These are phyloP conservation scores for Chrysolophus pictus DNA, from an alignment of 2,797 vertebrate species.

Conservation along the genomic window DNA sequence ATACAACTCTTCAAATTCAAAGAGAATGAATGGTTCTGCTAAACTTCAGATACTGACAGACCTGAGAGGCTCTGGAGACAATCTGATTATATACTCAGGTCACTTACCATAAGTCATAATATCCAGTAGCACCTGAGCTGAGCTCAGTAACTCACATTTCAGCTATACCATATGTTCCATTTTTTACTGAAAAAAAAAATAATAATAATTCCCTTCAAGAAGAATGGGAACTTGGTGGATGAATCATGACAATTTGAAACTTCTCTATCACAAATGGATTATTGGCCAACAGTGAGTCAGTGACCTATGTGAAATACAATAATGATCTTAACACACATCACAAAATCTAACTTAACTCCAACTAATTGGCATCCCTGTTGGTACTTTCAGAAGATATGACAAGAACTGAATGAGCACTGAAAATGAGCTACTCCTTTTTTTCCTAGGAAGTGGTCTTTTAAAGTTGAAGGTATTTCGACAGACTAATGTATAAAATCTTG, in stretches of 20 bases:
- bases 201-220: neutral
- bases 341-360: constrained; percentile 16
- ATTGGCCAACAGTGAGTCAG: neutral
- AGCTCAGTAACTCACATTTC: neutral
- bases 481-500: neutral
- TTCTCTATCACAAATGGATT: neutral
- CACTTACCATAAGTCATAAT: neutral
- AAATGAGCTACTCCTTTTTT: neutral
- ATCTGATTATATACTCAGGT: neutral
- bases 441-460: neutral
- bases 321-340: constrained; percentile 7
- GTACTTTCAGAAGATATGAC: neutral
- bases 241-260: constrained; percentile 13
- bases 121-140: neutral
- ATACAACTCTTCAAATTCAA: neutral
- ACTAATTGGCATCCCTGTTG: constrained; percentile 8
- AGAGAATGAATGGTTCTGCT: neutral
- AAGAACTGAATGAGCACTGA: neutral
- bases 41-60: neutral
- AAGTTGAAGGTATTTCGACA: constrained; percentile 3
- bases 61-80: neutral
- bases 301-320: constrained; percentile 21
- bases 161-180: neutral
- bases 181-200: constrained; percentile 18
- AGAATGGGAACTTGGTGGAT: neutral